Conservation (phyloP, 1,140 invertebrate genomes). For the Aricia agestis region DNA sequence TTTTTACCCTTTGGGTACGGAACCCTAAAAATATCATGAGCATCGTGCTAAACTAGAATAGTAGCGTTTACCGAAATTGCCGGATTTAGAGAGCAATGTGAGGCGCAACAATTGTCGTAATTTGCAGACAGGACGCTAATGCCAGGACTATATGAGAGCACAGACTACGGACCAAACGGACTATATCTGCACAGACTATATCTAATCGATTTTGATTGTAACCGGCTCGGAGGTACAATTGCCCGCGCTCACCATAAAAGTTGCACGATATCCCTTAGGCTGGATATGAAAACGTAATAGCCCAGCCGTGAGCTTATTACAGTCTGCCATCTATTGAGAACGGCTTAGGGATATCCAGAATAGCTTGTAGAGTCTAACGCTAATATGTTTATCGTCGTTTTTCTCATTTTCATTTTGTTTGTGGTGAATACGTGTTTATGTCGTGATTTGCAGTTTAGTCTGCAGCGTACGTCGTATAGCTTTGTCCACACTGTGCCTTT, state of each 20-base stretch:
- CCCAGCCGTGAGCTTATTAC: constrained; percentile 71
- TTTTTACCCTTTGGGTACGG: too few relatives aligned
- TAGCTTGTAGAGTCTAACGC: constrained; percentile 55
- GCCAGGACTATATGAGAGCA: not conserved
- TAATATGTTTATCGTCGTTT: constrained; percentile 57
- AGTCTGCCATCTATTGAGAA: constrained; percentile 69
- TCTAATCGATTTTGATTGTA: constrained; percentile 61
- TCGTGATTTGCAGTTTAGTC: too few relatives aligned
- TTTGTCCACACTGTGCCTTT: too few relatives aligned
- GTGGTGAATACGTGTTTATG: not conserved
- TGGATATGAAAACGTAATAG: constrained; percentile 69
- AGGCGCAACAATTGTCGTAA: constrained; percentile 25
- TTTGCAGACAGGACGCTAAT: constrained; percentile 19
- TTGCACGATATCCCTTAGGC: constrained; percentile 53
- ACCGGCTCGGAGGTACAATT: constrained; percentile 41
- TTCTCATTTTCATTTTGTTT: constrained; percentile 38
- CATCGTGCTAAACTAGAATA: not conserved
- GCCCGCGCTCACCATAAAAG: constrained; percentile 50
- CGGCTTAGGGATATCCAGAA: constrained; percentile 68
- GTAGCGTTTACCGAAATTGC: constrained; percentile 5
- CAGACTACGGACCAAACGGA: not conserved
- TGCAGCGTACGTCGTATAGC: not conserved
- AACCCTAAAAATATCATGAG: not conserved
- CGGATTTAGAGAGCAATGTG: constrained; percentile 17
- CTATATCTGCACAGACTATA: constrained; percentile 23